phyloP scores from a whole-genome alignment of 2,797 vertebrate genomes.

The Sebastes kiyomatsui region DNA sequence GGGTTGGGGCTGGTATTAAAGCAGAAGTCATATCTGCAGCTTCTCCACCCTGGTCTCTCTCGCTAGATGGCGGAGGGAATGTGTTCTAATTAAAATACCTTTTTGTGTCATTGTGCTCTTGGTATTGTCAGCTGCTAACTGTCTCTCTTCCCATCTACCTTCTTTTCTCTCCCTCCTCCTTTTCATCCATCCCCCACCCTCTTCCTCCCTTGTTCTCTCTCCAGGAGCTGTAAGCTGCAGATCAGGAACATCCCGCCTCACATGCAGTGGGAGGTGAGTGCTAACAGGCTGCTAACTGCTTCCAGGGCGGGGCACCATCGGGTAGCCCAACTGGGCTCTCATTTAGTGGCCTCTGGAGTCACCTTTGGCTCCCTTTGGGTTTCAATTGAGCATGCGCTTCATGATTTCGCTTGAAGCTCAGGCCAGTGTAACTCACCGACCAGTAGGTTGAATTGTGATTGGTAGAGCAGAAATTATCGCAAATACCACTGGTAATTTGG shows the following conservation, averaged over 20 bases:
- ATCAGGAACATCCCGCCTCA: conserved; percentile 97
- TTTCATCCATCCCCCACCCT: conserved; percentile 30
- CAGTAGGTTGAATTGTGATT: not conserved
- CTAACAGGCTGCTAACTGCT: conserved; percentile 65
- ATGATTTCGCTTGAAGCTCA: conserved; percentile 14
- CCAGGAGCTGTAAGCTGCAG: conserved; percentile 95
- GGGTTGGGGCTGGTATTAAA: conserved; percentile 33
- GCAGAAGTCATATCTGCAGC: conserved; percentile 16
- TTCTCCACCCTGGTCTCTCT: conserved; percentile 5
- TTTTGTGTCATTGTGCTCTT: conserved; percentile 10
- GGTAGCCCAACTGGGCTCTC: conserved; percentile 46
- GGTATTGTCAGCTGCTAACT: conserved; percentile 34
- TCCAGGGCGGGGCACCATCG: conserved; percentile 57
- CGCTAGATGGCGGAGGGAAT: not conserved
- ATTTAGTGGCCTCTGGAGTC: conserved; percentile 49
- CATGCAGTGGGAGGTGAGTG: conserved; percentile 96
- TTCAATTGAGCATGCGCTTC: conserved; percentile 33
- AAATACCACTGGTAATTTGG: not conserved
- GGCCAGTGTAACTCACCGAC: not conserved
- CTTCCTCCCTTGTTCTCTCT: conserved; percentile 47
- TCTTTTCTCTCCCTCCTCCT: conserved; percentile 6
- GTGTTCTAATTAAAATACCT: not conserved
- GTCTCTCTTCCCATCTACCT: conserved; percentile 22
- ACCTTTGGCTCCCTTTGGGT: conserved; percentile 29
- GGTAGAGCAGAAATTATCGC: not conserved